Evolutionary conservation across 2,888 invertebrate species (phyloP).

Genomic region (Aleiodes leptofemur): DNA sequence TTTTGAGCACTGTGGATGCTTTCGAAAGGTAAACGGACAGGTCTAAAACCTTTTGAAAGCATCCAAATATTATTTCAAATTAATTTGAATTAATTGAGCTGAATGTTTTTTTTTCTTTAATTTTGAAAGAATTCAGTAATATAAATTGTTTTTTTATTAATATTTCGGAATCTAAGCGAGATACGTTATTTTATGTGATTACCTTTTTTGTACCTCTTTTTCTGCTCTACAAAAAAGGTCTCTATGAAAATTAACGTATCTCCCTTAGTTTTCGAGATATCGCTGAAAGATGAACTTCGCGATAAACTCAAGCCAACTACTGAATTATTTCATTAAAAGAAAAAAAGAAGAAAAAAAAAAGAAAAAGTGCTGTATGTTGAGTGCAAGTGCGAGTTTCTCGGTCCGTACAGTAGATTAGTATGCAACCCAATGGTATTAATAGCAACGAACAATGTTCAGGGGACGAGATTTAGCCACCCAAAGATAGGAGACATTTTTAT

Average conservation of each 20-base stretch:
- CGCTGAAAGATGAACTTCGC: not conserved
- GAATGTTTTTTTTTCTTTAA: conserved; percentile 1
- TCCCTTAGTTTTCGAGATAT: no score
- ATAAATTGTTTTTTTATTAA: conserved; percentile 37
- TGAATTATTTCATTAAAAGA: not conserved
- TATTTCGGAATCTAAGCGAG: no score
- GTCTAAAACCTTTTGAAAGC: conserved; percentile 72
- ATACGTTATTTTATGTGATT: conserved; percentile 18
- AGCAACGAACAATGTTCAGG: conserved; percentile 73
- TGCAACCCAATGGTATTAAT: conserved; percentile 72
- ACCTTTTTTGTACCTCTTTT: not conserved
- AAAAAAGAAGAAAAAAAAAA: conserved; percentile 14
- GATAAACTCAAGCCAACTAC: no score
- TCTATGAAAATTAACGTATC: no score
- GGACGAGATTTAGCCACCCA: conserved; percentile 51
- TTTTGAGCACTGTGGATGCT: conserved; percentile 65
- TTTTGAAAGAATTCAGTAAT: no score
- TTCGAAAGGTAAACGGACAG: conserved; percentile 72
- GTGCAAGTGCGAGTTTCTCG: conserved; percentile 55
- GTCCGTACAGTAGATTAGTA: conserved; percentile 66
- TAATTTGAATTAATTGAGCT: conserved; percentile 9
- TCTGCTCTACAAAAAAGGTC: not conserved
- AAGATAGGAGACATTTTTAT: conserved; percentile 1
- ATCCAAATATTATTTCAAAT: conserved; percentile 59
- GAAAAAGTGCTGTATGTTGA: conserved; percentile 50